Evolutionary conservation across 1,140 invertebrate genomes (phyloP), one percentile per base, ranked within the genome.

Genomic region (Lordiphosa stackelbergi): DNA sequence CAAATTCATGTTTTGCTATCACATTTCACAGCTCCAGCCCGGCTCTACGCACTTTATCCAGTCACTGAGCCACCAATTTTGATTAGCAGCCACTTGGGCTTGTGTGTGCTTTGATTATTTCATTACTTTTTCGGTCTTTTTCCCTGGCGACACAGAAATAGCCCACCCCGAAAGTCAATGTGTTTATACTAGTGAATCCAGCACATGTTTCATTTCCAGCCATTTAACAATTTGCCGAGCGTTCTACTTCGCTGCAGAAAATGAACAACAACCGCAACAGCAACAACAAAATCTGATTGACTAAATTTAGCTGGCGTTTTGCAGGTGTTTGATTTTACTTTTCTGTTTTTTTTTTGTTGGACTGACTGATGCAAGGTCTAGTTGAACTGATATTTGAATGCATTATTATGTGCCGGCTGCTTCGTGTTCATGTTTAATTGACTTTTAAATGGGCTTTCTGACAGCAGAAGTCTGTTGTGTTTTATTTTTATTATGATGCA

Each of bases 381-480:
- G 28, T 31, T 31, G 28, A 36, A 36, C 16, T 49, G 11, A 37
- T 34, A 49, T 19, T 9, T 38, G 19, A 24, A 51, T 51, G 35
- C 48, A 51, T 31, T 31, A 31, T 31, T 31, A 24, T 24, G 22
- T 8, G 28, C 34, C 43, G 42, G 7, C 35, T 36, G 28, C 28
- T 56, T 60, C 63, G 51, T 61, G 53, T 66, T 70, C 47, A 52
- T 34, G 51, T 74, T 42, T 66, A 70, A 74, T 75, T 74, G 75
- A 81, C 61, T 68, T 60, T 75, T 79, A 71, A 81, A 79, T 75
- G 63, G 62, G 58, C 66, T 52, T 43, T 37, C 22, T 16, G 41
- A 38, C 41, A 37, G 45, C 53, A 52, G 13, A 28, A 53, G 61
- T 34, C 10, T 22, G 47, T 22, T 19, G 19, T 19, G 19, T 3